A percentile compares a stretch with the other conserved stretches of the same genome.
These are phyloP conservation scores for Carduelis carduelis DNA, from an alignment of 2,797 vertebrate genomes.

Conservation along the genomic window DNA sequence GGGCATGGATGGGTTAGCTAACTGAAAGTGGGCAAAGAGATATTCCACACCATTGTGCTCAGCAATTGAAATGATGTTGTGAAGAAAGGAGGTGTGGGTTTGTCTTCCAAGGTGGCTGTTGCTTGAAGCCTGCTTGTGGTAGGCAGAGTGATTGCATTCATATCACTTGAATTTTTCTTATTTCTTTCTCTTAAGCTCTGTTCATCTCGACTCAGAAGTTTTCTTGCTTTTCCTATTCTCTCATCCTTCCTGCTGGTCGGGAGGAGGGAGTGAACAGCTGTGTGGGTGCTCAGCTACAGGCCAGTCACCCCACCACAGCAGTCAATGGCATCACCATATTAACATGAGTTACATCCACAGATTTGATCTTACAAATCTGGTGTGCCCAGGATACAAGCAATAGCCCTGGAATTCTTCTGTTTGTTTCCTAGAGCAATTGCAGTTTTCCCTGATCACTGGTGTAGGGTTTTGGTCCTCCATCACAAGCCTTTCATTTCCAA, in stretches of 20 bases:
- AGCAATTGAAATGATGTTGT: neutral
- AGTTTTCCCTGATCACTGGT: neutral
- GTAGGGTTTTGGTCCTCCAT: neutral
- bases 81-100: neutral
- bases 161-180: neutral
- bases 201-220: neutral
- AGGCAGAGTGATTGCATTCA: neutral
- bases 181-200: neutral
- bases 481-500: neutral
- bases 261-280: accelerated
- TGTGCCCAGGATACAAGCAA: neutral
- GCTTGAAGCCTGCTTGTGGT: neutral
- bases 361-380: neutral
- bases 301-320: neutral
- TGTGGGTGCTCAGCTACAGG: neutral
- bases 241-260: neutral
- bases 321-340: neutral
- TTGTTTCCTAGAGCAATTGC: neutral
- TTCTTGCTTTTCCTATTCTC: neutral
- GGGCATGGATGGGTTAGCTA: neutral
- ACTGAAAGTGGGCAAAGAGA: neutral
- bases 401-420: neutral
- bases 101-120: neutral
- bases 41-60: neutral
- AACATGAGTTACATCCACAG: neutral